These are phyloP conservation scores for Idris sp. DNA, from an alignment of 1,140 invertebrate genomes.

Conservation along the genomic window DNA sequence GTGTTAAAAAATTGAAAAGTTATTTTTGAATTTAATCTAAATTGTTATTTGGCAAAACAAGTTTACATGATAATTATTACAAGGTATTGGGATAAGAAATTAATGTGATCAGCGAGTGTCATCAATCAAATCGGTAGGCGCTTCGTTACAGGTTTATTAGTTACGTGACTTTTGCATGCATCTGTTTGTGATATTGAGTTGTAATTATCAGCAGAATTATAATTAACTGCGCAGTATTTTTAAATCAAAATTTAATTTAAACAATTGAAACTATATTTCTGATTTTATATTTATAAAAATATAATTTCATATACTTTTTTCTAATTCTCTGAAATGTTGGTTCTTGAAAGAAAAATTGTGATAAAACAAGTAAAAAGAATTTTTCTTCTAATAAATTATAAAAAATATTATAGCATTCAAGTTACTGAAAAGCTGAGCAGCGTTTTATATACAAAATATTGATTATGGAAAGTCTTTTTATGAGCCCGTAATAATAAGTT, in stretches of 20 bases:
- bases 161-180: slow-evolving; percentile 4
- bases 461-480: slow-evolving; percentile 13
- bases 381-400: too few species aligned
- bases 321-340: too few species aligned
- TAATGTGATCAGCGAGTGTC: slow-evolving; percentile 7
- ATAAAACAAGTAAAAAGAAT: too few species aligned
- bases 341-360: too few species aligned
- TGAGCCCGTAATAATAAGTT: slow-evolving; percentile 22
- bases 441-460: slow-evolving; percentile 5
- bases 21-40: too few species aligned
- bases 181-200: slow-evolving; percentile 7
- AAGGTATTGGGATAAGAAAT: slow-evolving; percentile 9
- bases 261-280: too few species aligned
- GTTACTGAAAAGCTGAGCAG: too few species aligned
- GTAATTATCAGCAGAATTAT: slow-evolving; percentile 23
- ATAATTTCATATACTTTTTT: too few species aligned
- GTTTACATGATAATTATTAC: neutral
- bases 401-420: too few species aligned
- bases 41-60: slow-evolving; percentile 3
- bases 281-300: too few species aligned
- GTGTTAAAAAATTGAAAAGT: too few species aligned
- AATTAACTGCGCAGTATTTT: slow-evolving; percentile 30
- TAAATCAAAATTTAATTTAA: neutral
- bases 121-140: slow-evolving; percentile 32
- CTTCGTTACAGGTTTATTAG: slow-evolving; percentile 14